phyloP scores from a whole-genome alignment of 2,113 vertebrate genomes.

The Symphodus melops region DNA sequence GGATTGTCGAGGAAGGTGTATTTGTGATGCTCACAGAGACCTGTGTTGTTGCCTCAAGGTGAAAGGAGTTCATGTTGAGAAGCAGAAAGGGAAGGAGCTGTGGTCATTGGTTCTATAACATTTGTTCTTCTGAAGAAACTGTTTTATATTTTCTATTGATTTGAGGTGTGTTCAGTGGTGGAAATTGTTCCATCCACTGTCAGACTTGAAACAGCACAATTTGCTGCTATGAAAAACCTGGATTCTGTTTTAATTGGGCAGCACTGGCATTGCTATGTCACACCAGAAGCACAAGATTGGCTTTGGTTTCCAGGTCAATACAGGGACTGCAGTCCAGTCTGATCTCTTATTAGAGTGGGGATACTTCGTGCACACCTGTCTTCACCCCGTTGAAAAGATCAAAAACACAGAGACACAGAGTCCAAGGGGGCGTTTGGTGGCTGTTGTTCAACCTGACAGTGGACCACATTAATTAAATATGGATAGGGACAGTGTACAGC shows the following conservation, averaged over 20 bases:
- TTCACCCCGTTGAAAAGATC: constrained; percentile 16
- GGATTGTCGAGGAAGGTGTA: constrained; percentile 40
- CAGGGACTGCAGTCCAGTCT: constrained; percentile 5
- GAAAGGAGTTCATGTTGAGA: constrained; percentile 46
- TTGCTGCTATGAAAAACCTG: constrained; percentile 15
- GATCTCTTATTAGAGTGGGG: constrained; percentile 39
- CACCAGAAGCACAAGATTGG: constrained; percentile 13
- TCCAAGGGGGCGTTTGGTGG: neutral
- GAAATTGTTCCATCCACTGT: constrained; percentile 8
- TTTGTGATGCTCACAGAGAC: constrained; percentile 52
- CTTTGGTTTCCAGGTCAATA: constrained; percentile 45
- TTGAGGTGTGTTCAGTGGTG: constrained; percentile 19
- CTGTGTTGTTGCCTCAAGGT: constrained; percentile 34
- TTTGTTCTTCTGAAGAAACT: neutral
- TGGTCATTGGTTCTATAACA: neutral
- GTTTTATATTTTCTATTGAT: constrained; percentile 23
- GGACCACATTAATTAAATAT: neutral
- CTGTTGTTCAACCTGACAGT: neutral
- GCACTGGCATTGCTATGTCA: constrained; percentile 29
- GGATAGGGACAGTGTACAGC: too few relatives aligned
- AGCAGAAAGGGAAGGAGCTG: constrained; percentile 33
- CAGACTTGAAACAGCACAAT: constrained; percentile 22
- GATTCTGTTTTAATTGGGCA: constrained; percentile 46
- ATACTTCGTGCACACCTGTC: constrained; percentile 31
- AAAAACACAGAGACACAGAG: constrained; percentile 6